Base-by-base conservation (phyloP, 2,113 vertebrate genomes). In the Fulmarus glacialis region DNA sequence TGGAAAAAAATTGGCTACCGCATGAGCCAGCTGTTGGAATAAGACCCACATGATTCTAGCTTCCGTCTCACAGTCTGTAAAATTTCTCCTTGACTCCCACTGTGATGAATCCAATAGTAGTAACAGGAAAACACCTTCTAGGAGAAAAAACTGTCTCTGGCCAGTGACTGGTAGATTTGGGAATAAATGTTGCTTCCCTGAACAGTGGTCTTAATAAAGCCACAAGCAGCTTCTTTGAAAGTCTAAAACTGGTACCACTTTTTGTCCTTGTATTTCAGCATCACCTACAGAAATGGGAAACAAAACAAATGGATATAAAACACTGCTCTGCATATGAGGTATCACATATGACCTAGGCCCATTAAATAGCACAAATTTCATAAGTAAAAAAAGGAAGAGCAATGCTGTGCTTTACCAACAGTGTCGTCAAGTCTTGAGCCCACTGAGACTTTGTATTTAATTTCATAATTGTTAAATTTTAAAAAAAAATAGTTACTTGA, bases 161-260 rank as follows among this genome's bases (percentile, higher is more conserved):
- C 89, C 94, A 87, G 92, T 95, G 94, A 93, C 81, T 93, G 89
- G 93, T 90, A 94, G 82, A 78, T 96, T 95, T 97, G 96, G 97
- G 97, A 98, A 97, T 95, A 94, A 98, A 95, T 90, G 98, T 95
- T 96, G 89, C 97, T 97, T 98, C 97, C 97, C 95, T 97, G 95
- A 97, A 97, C 92, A 94, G 90, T 94, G 92, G 96, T 96, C 96
- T 97, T 94, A 97, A 94, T 92, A 94, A 96, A 97, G 87, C 96
- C 87, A 93, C 66, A 53, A 82, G 62, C 77, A 94, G 95, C 73
- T 96, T 87, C 87, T 94, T 95, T 63, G 74, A 89, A 94, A 97
- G 95, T 97, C 99, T 99, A 99, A 97, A 99, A 99, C 97, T 99
- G 99, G 98, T 99, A 99, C 99, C 99, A 99, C 98, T 99, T 99